Evolutionary conservation across 2,113 vertebrate genomes (phyloP), one percentile per base, ranked within the genome.

Genomic region (Myrmecophaga tridactyla): DNA sequence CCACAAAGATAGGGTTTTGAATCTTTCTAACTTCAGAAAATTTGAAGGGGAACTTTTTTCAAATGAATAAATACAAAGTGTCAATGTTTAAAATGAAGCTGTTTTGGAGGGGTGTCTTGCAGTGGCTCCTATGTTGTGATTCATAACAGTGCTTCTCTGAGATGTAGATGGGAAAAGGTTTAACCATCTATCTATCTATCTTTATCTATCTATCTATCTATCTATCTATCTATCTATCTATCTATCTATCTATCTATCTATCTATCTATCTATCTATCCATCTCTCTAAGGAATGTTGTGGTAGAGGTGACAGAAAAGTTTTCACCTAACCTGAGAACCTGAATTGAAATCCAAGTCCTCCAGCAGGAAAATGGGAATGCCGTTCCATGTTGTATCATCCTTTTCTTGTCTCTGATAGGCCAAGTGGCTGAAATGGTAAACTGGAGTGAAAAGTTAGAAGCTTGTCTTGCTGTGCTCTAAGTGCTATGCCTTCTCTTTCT

Each of bases 21-120:
- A 14, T 39, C 34, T 84, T 93, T 65, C 77, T 82, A 67, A 94
- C 83, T 89, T 89, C n/a, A 75, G 62, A 69, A 93, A 77, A 69
- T 51, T 39, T 82, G 46, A n/a, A 21, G 43, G 43, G 81, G 13
- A 78, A n/a, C 72, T 62, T 92, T 88, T 88, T 86, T 72, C 51
- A 94, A 56, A n/a, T 72, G 87, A 63, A 13, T 39, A 91, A 91
- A 56, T 48, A 11, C 9, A 62, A 83, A 77, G n/a, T 13, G 3
- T 51, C 8, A 39, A 23, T 58, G 7, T 48, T 89, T 69, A 82
- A 31, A 62, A 41, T 1, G 3, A 84, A 87, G 15, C 17, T 56
- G 15, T 56, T 18, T 56, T 15, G 15, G 53, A 17, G 53, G 4
- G 53, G 53, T 7, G 48, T 51, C 48, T 12, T 51, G 48, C 7